Evolutionary conservation across 1,140 invertebrate genomes (phyloP).

Genomic region (Octopus sinensis): DNA sequence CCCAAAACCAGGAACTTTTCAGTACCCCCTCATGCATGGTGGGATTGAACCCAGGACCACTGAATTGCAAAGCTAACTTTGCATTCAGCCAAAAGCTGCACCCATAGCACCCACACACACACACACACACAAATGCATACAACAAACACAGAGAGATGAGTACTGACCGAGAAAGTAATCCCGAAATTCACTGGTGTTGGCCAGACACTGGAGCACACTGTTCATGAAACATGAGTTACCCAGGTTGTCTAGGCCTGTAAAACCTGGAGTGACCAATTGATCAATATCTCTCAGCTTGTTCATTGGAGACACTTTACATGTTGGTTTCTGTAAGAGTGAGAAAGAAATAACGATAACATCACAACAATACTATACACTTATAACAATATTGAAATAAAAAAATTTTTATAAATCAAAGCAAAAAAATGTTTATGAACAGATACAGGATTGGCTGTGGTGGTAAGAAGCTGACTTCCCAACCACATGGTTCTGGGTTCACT

Average conservation of each 20-base stretch:
- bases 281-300: slow-evolving; percentile 34
- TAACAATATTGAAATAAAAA: not conserved
- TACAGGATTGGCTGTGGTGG: no score
- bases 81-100: no score
- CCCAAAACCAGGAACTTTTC: no score
- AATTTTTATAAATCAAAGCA: no score
- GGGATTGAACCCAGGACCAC: no score
- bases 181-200: slow-evolving; percentile 52
- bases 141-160: not conserved
- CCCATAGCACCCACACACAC: no score
- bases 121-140: no score
- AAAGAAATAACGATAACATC: slow-evolving; percentile 16
- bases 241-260: slow-evolving; percentile 55
- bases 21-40: no score
- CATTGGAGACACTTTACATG: slow-evolving; percentile 53
- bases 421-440: no score
- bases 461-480: no score
- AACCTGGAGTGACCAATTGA: slow-evolving; percentile 37
- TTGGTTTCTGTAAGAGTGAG: slow-evolving; percentile 42
- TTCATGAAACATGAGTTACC: slow-evolving; percentile 60
- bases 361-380: not conserved
- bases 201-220: slow-evolving; percentile 59
- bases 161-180: slow-evolving; percentile 59
- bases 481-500: no score
- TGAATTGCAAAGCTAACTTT: no score